These are phyloP conservation scores for Lagopus muta DNA, from an alignment of 2,113 vertebrate species.

Conservation along the genomic window DNA sequence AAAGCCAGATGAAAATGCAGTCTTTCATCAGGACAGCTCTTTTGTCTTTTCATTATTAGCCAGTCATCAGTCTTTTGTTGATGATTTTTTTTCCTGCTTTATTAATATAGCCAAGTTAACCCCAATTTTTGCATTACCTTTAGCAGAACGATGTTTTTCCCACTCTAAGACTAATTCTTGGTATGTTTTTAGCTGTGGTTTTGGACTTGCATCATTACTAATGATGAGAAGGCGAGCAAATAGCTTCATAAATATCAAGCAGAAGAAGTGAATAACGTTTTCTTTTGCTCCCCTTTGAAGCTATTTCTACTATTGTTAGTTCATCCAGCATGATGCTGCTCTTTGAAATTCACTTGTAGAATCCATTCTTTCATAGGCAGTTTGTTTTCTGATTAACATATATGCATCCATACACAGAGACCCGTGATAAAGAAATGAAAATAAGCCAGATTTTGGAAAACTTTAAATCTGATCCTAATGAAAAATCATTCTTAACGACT, in stretches of 20 bases:
- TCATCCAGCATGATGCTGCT: neutral
- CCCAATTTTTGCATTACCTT: neutral
- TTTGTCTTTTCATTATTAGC: neutral
- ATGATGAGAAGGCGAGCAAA: neutral
- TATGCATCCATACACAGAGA: neutral
- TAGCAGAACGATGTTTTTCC: neutral
- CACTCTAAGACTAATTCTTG: neutral
- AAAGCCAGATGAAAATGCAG: neutral
- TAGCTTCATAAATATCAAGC: neutral
- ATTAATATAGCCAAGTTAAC: neutral
- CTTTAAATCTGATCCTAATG: neutral
- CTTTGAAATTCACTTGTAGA: neutral
- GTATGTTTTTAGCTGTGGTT: neutral
- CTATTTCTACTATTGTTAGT: neutral
- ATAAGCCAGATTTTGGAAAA: neutral
- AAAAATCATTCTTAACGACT: neutral
- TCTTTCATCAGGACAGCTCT: neutral
- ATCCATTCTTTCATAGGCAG: fast-evolving
- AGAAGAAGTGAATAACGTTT: neutral
- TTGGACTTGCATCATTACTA: neutral
- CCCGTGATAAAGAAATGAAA: neutral
- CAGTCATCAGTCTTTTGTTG: neutral
- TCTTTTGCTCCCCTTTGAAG: neutral
- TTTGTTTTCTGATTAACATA: fast-evolving
- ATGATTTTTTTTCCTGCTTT: neutral